Evolutionary conservation across 2,888 invertebrate genomes (phyloP).

Genomic region (Carcina quercana): DNA sequence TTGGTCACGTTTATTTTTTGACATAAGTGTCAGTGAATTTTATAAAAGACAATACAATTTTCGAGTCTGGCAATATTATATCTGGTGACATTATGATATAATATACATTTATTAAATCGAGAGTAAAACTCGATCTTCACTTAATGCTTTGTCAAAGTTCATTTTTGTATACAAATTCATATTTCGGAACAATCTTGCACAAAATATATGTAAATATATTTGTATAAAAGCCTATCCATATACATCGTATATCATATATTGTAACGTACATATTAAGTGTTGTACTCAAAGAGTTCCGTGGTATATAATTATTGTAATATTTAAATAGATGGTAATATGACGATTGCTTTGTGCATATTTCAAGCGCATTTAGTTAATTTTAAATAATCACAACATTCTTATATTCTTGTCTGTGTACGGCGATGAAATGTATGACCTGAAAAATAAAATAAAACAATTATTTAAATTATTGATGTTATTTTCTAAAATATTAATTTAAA

Average conservation of each 20-base stretch:
- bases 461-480: no score
- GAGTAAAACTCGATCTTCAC: no score
- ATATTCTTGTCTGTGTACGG: conserved; percentile 79
- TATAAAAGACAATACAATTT: no score
- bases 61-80: no score
- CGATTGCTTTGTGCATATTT: conserved; percentile 30
- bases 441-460: conserved; percentile 34
- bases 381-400: conserved; percentile 70
- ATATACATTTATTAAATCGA: no score
- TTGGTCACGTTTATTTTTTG: no score
- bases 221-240: conserved; percentile 67
- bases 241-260: conserved; percentile 36
- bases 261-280: conserved; percentile 45
- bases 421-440: conserved; percentile 79
- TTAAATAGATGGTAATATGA: conserved; percentile 37
- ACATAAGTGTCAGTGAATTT: no score
- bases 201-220: conserved; percentile 52
- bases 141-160: no score
- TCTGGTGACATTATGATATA: no score
- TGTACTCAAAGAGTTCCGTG: conserved; percentile 45
- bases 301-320: conserved; percentile 29
- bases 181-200: no score
- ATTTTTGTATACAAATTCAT: no score
- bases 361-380: conserved; percentile 29
- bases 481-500: no score